Conservation (phyloP, 1,140 invertebrate species). For the Metaphire vulgaris region DNA sequence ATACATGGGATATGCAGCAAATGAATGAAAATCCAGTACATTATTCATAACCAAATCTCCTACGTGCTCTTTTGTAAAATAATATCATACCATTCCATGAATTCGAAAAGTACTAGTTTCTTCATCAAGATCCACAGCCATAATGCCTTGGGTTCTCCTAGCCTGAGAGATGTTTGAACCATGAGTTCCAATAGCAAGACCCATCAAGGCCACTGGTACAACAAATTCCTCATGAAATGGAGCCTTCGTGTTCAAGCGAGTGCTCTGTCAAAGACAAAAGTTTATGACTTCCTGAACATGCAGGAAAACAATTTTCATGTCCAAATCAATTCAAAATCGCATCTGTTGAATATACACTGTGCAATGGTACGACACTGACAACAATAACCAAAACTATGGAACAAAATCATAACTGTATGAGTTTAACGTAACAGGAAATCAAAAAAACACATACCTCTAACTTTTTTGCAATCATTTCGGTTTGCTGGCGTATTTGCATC, state of each 20-base stretch:
- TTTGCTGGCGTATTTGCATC: conserved; percentile 82
- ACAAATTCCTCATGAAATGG: conserved; percentile 83
- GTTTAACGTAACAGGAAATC: too few species aligned
- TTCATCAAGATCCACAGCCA: conserved; percentile 86
- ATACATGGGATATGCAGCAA: too few species aligned
- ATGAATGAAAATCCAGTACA: too few species aligned
- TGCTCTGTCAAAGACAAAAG: not conserved
- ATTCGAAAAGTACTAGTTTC: conserved; percentile 91
- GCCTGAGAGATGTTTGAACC: conserved; percentile 94
- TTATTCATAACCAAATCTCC: too few species aligned
- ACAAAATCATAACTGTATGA: too few species aligned
- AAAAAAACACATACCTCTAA: conserved; percentile 57
- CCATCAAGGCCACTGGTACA: conserved; percentile 93
- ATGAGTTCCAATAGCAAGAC: conserved; percentile 79
- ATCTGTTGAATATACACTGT: too few species aligned
- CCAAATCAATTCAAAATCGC: too few species aligned
- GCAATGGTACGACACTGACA: too few species aligned
- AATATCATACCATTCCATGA: conserved; percentile 71
- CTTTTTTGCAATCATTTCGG: conserved; percentile 89
- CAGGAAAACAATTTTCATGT: too few species aligned
- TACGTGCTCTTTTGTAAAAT: too few species aligned
- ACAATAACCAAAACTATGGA: too few species aligned
- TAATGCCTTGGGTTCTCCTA: conserved; percentile 85
- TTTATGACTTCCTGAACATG: too few species aligned
- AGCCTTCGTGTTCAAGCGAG: conserved; percentile 22